Evolutionary conservation across 2,888 invertebrate genomes (phyloP), one percentile per base, ranked within the genome.

Genomic region (Stenodera caucasica): DNA sequence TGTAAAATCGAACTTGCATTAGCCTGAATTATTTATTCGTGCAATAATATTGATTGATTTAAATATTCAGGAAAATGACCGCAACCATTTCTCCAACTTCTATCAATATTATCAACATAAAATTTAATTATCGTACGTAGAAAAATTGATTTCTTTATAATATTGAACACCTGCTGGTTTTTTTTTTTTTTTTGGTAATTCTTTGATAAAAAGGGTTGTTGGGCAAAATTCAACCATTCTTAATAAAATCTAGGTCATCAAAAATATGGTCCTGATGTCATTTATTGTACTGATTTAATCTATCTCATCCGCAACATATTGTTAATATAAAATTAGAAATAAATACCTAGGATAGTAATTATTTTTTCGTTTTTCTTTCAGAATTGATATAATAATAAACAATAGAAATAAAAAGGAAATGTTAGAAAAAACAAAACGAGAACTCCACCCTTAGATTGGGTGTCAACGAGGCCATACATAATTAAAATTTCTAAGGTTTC

Each of bases 1-100:
- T 67, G 64, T 64, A 66, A 65, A 64, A 65, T 69, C 67, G 69
- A 69, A 64, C 63, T 58, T 63, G 62, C 66, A 66, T 67, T 66
- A 67, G 40, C 61, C 55, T 60, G 45, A 62, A 65, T 69, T 65
- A 66, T 63, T 60, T 53, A 66, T 54, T 63, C 67, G 54, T 64
- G 64, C 64, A 64, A 64, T 64, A 40, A 30, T 18, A 30, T 50
- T 26, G 29, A 51, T 15, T 18, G 49, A 49, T 45, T 51, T 58
- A 51, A 61, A 45, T 62, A 56, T 59, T 53, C 35, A 61, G 50
- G n/a, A 54, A 14, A 23, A n/a, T 21, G 21, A 21, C 4, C 21
- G 45, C 21, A 45, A 21, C 21, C 4, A 21, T 40, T 18, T 18
- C 6, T 40, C 15, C 18, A n/a, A n/a, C n/a, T n/a, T n/a, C n/a